Percentiles rank a stretch among this genome's conserved stretches.
Conservation (phyloP, 2,888 invertebrate species). For the Lamellibrachia columna region DNA sequence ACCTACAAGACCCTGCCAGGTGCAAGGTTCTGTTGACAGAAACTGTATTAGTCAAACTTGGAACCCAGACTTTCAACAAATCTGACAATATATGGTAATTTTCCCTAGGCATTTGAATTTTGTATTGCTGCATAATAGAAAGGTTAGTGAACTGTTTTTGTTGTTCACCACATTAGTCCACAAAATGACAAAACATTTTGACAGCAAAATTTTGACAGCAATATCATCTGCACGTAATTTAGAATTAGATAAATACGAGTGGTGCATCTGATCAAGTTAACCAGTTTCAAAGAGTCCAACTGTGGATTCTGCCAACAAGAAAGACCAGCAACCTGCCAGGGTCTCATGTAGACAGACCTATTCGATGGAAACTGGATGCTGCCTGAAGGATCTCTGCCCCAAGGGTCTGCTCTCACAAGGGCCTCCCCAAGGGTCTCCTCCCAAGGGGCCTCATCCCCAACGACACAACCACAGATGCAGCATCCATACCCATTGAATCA, state of each 20-base stretch:
- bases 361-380: background rate
- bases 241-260: background rate
- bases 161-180: background rate
- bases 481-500: background rate
- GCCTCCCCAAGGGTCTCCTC: background rate
- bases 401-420: background rate
- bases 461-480: background rate
- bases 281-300: background rate
- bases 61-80: background rate
- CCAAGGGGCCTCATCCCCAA: background rate
- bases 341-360: background rate
- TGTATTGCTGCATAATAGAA: background rate
- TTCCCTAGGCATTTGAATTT: background rate
- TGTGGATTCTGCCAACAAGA: background rate
- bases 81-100: background rate
- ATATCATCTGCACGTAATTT: background rate
- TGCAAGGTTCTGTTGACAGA: background rate
- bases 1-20: background rate
- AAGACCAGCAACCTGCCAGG: background rate
- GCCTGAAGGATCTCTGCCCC: background rate
- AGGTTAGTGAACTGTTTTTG: background rate
- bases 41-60: background rate
- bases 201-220: no score
- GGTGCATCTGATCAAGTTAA: background rate
- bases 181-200: background rate